A percentile compares a stretch with the other conserved stretches of the same genome.
Evolutionary conservation across 2,888 invertebrate genomes (phyloP).

Genomic region (Diarsia mendica): DNA sequence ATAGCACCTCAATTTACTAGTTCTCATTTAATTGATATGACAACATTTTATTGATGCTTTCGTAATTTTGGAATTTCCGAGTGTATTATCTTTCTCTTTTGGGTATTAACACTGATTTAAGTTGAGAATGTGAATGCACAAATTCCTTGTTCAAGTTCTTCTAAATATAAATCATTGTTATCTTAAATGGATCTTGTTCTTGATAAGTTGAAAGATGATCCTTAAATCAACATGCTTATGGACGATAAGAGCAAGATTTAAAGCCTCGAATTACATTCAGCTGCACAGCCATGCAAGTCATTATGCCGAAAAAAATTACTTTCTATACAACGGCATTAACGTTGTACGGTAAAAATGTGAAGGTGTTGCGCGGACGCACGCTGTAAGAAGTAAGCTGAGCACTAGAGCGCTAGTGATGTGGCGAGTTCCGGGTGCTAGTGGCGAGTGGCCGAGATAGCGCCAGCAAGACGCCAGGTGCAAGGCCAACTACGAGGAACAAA

Average conservation of each 20-base stretch:
- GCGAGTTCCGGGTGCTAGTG: conserved; percentile 73
- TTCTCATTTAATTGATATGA: conserved; percentile 51
- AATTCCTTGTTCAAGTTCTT: conserved; percentile 11
- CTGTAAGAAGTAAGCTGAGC: conserved; percentile 46
- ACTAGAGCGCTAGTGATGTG: conserved; percentile 38
- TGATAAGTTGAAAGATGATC: conserved; percentile 31
- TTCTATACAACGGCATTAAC: conserved; percentile 38
- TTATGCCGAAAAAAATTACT: conserved; percentile 35
- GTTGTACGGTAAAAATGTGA: conserved; percentile 41
- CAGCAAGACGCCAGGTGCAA: conserved; percentile 74
- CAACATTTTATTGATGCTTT: conserved; percentile 60
- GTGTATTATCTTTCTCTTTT: conserved; percentile 19
- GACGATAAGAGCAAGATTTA: conserved; percentile 1
- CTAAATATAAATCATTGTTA: conserved; percentile 31
- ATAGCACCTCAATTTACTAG: conserved; percentile 38
- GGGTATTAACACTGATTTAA: conserved; percentile 1
- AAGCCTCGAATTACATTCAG: conserved; percentile 1
- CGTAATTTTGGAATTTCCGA: conserved; percentile 61
- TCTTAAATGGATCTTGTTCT: conserved; percentile 35
- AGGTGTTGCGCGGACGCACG: conserved; percentile 3
- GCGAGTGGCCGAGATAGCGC: conserved; percentile 74
- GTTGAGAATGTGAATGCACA: neutral
- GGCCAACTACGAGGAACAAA: conserved; percentile 71
- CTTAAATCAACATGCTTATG: conserved; percentile 19
- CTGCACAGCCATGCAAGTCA: conserved; percentile 10